These are phyloP conservation scores for Euleptes europaea DNA, from an alignment of 2,113 vertebrate genomes.

Conservation along the genomic window DNA sequence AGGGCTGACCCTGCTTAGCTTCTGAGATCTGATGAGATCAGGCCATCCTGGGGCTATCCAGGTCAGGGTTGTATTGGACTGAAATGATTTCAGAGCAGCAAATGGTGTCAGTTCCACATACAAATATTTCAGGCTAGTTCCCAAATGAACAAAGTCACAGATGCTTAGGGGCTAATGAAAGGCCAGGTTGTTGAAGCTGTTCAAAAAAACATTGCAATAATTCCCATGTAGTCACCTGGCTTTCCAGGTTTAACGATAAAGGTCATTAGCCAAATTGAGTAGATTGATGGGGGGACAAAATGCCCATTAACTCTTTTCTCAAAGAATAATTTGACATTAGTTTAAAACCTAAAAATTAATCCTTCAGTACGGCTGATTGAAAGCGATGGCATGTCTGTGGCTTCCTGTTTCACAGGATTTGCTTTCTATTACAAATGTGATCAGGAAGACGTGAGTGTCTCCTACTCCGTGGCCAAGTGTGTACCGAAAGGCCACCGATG, in stretches of 20 bases:
- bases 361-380: background rate
- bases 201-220: background rate
- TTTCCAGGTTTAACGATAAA: no score
- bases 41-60: no score
- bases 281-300: background rate
- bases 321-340: background rate
- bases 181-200: conserved; percentile 18
- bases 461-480: background rate
- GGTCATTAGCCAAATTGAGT: background rate
- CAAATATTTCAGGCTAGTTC: conserved; percentile 7
- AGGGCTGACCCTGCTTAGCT: no score
- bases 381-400: conserved; percentile 7
- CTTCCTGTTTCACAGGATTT: background rate
- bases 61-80: no score
- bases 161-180: no score
- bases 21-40: no score
- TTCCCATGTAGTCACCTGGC: background rate
- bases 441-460: rapidly evolving
- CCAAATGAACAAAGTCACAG: background rate
- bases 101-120: background rate
- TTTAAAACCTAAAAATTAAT: background rate
- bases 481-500: background rate
- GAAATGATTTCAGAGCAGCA: background rate
- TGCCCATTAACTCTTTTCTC: background rate
- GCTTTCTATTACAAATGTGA: conserved; percentile 22